A percentile compares a stretch with the other conserved stretches of the same genome.
phyloP scores from a whole-genome alignment of 2,888 invertebrate genomes.

The Synergus japonicus region DNA sequence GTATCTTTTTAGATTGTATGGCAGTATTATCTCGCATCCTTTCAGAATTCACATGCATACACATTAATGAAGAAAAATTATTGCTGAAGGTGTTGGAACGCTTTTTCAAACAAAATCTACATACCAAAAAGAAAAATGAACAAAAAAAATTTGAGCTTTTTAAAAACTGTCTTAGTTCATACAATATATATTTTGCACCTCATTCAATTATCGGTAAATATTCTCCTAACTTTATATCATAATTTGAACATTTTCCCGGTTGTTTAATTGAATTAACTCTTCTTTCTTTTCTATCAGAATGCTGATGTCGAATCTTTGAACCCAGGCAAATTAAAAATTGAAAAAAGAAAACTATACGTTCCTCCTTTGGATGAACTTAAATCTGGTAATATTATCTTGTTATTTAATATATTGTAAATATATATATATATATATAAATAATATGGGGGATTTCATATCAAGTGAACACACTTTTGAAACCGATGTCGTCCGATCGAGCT shows the following conservation, averaged over 20 bases:
- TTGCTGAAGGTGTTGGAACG: no score
- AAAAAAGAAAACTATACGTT: constrained; percentile 60
- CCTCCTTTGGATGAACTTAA: constrained; percentile 84
- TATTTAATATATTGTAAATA: no score
- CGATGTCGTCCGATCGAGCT: no score
- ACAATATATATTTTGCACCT: not conserved
- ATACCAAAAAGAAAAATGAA: not conserved
- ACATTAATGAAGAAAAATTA: no score
- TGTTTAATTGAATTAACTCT: no score
- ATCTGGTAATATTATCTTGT: constrained; percentile 77
- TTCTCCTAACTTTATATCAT: not conserved
- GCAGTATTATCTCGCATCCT: no score
- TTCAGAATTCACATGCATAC: no score
- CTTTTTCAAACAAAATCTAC: not conserved
- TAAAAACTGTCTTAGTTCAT: not conserved
- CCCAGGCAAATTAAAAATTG: constrained; percentile 58
- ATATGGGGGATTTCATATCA: no score
- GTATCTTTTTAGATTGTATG: no score
- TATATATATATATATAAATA: no score
- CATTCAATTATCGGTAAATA: not conserved
- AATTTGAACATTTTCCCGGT: not conserved
- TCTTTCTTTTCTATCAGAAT: not conserved
- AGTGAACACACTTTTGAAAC: no score
- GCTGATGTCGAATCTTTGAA: constrained; percentile 50
- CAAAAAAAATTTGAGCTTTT: not conserved